phyloP scores from a whole-genome alignment of 2,797 vertebrate genomes.

The Coregonus suidteri region DNA sequence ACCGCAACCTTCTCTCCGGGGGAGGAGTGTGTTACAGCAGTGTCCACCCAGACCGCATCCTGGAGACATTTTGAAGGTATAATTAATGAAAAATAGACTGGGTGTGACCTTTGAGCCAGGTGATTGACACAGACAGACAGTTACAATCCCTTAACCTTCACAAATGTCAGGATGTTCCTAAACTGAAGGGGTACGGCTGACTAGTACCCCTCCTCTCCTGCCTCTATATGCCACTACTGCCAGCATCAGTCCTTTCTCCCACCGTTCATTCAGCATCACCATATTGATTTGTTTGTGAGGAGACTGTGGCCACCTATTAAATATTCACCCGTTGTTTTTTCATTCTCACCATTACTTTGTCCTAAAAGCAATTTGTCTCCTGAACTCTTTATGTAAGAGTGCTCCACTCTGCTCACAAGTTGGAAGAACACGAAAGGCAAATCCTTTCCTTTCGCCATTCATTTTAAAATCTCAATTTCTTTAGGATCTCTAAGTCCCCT shows the following conservation, averaged over 20 bases:
- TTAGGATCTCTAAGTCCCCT: slow-evolving; percentile 68
- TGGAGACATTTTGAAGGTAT: slow-evolving; percentile 67
- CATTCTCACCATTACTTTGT: slow-evolving; percentile 51
- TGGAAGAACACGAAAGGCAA: slow-evolving; percentile 68
- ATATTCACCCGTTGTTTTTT: slow-evolving; percentile 76
- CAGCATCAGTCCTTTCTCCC: slow-evolving; percentile 40
- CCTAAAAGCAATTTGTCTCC: slow-evolving; percentile 71
- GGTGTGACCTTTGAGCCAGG: slow-evolving; percentile 77
- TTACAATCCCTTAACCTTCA: slow-evolving; percentile 83
- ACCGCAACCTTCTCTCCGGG: slow-evolving; percentile 50
- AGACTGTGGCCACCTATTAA: slow-evolving; percentile 69
- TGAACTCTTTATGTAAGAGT: slow-evolving; percentile 61
- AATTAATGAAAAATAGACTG: slow-evolving; percentile 79
- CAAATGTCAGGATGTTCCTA: slow-evolving; percentile 76
- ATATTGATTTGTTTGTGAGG: slow-evolving; percentile 79
- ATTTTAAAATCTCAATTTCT: slow-evolving; percentile 75
- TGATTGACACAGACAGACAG: slow-evolving; percentile 80
- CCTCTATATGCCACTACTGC: slow-evolving; percentile 55
- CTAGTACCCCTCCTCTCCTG: slow-evolving; percentile 27
- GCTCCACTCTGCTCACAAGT: slow-evolving; percentile 54
- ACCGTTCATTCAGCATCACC: slow-evolving; percentile 71
- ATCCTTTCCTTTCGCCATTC: slow-evolving; percentile 66
- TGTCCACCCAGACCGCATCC: slow-evolving; percentile 42
- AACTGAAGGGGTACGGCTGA: slow-evolving; percentile 61
- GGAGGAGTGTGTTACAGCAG: slow-evolving; percentile 51